phyloP scores from a whole-genome alignment of 1,140 invertebrate genomes.

The Ceratitis capitata region DNA sequence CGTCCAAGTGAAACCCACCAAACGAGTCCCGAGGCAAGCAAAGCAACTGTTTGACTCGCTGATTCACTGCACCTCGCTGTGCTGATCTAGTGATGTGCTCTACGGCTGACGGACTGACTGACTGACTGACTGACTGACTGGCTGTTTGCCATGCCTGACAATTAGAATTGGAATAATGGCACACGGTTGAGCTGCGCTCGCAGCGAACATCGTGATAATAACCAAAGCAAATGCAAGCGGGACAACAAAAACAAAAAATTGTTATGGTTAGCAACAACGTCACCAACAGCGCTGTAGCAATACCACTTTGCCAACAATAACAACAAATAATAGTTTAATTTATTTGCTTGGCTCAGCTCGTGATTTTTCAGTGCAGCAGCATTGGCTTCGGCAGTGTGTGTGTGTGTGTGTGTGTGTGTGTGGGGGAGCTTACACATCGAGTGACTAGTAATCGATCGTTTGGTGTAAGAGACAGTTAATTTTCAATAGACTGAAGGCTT shows the following conservation, averaged over 20 bases:
- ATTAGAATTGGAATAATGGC: slow-evolving; percentile 34
- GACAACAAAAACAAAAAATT: not conserved
- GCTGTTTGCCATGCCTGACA: not conserved
- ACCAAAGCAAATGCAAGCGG: not conserved
- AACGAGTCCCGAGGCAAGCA: not conserved
- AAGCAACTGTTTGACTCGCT: not conserved
- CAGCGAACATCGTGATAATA: not conserved
- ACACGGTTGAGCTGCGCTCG: not conserved
- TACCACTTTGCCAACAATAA: not conserved
- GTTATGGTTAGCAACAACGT: not conserved
- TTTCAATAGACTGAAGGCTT: not conserved
- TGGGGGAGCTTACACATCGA: not conserved
- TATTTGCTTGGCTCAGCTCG: not conserved
- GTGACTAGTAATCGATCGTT: not conserved
- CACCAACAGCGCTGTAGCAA: not conserved
- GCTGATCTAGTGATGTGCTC: not conserved
- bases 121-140: not conserved
- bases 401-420: not conserved
- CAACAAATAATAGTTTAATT: not conserved
- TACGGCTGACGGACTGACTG: not conserved
- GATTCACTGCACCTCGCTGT: too few species aligned
- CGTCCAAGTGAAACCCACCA: not conserved
- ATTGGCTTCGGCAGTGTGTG: not conserved
- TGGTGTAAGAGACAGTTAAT: too few species aligned
- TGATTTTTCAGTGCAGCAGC: not conserved